Evolutionary conservation across 2,888 invertebrate species (phyloP), one percentile per base, ranked within the genome.

Genomic region (Amiota minor): DNA sequence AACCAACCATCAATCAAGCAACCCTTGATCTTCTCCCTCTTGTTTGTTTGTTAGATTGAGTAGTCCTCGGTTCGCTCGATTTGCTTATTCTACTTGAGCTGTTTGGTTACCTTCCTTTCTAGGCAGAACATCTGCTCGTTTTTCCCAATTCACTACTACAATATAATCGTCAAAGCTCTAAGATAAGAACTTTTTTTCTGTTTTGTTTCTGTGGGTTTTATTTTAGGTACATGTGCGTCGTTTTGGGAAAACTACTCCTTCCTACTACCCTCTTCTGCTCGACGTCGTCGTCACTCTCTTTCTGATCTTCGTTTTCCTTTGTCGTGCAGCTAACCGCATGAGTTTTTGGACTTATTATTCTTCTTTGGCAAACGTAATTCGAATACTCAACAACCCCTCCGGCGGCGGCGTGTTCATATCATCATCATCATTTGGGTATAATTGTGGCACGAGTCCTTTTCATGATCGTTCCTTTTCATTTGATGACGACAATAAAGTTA

Each of bases 81-180:
- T 35, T 35, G 35, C 35, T 35, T 35, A 35, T 35, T 35, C 35
- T 35, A 35, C 35, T 35, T 35, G 35, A 35, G 35, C 35, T 35
- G 35, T 35, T 35, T 6, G 35, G 35, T 35, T 35, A 35, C 35
- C 35, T 35, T 59, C 9, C 59, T 59, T 20, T 53, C 76, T 72
- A 70, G 45, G 80, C 77, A 35, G 6, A 35, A 85, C 84, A 84
- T 85, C 84, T 84, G 86, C 85, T 85, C 80, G 20, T 77, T 81
- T 84, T 81, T 73, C 72, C 64, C 47, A 61, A 67, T 61, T 45
- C 20, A 50, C 46, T 46, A n/a, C 16, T 35, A 14, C 47, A 59
- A 12, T 69, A 35, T 49, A 46, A 35, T 46, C 70, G 59, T 16
- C 55, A 69, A 76, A 83, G 83, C 85, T 83, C 83, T 78, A 86